Percentiles rank a stretch among this genome's conserved stretches.
These are phyloP conservation scores for Drosophila picticornis DNA, from an alignment of 2,888 invertebrate genomes.

Conservation along the genomic window DNA sequence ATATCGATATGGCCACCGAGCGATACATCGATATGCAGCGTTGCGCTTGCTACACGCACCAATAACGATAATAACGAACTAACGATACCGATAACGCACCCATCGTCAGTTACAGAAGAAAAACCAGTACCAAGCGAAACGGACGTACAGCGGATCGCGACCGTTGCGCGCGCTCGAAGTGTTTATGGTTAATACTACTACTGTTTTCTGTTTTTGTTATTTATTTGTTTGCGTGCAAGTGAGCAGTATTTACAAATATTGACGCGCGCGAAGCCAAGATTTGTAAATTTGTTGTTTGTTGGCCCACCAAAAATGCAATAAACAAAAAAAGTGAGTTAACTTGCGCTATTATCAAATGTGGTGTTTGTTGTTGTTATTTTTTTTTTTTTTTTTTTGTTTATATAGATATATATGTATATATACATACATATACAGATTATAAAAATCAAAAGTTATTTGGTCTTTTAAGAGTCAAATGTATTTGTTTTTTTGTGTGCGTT, in stretches of 20 bases:
- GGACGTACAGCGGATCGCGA: constrained; percentile 45
- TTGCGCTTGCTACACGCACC: not conserved
- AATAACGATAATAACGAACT: not conserved
- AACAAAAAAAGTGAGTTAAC: constrained; percentile 44
- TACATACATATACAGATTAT: not conserved
- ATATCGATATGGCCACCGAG: constrained; percentile 6
- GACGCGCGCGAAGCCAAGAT: constrained; percentile 25
- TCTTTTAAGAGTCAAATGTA: constrained; percentile 4
- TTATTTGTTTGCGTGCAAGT: constrained; percentile 14
- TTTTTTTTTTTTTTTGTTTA: not conserved
- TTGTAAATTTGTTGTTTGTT: constrained; percentile 19
- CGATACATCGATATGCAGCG: constrained; percentile 26
- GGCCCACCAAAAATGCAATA: constrained; percentile 18
- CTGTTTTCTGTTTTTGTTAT: constrained; percentile 25
- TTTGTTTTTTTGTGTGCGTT: not conserved
- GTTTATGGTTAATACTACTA: constrained; percentile 16
- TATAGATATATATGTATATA: not conserved
- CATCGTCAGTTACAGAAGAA: constrained; percentile 43
- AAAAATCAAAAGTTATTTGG: not conserved
- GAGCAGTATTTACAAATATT: not conserved
- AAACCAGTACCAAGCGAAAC: constrained; percentile 38
- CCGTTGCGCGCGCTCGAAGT: constrained; percentile 50
- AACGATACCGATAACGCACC: constrained; percentile 29
- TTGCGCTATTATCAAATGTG: not conserved
- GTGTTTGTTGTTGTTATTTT: not conserved